Evolutionary conservation across 2,888 invertebrate genomes (phyloP).

Genomic region (Galerucella pusilla): DNA sequence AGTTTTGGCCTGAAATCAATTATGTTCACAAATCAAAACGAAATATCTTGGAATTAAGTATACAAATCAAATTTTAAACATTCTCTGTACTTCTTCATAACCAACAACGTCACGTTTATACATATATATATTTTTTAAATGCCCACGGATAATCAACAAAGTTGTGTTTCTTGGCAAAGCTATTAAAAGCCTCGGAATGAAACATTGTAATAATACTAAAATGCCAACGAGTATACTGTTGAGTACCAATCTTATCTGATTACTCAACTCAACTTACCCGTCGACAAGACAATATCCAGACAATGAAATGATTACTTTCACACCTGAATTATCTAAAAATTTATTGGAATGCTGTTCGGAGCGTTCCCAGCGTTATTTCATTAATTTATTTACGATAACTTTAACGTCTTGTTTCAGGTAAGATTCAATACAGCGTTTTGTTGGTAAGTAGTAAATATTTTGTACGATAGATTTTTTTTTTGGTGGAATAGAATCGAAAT

Average conservation of each 20-base stretch:
- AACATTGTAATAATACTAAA: conserved; percentile 20
- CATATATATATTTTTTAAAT: neutral
- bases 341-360: conserved; percentile 25
- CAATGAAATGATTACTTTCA: conserved; percentile 32
- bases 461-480: neutral
- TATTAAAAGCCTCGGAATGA: conserved; percentile 2
- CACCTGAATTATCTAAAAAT: conserved; percentile 33
- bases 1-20: no score
- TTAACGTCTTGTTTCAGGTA: conserved; percentile 28
- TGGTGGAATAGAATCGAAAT: no score
- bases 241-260: conserved; percentile 23
- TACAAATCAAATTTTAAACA: no score
- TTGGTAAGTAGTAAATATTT: neutral
- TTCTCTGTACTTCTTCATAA: neutral
- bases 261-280: conserved; percentile 4
- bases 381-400: conserved; percentile 18
- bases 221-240: conserved; percentile 24
- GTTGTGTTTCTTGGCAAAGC: neutral
- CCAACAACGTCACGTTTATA: neutral
- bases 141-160: neutral
- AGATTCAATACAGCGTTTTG: conserved; percentile 7
- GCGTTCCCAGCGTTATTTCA: conserved; percentile 13
- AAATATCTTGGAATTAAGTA: no score
- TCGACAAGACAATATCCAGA: conserved; percentile 32
- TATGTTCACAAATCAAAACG: no score